Base-by-base conservation (phyloP, 2,888 invertebrate genomes). In the Microctonus brassicae region DNA sequence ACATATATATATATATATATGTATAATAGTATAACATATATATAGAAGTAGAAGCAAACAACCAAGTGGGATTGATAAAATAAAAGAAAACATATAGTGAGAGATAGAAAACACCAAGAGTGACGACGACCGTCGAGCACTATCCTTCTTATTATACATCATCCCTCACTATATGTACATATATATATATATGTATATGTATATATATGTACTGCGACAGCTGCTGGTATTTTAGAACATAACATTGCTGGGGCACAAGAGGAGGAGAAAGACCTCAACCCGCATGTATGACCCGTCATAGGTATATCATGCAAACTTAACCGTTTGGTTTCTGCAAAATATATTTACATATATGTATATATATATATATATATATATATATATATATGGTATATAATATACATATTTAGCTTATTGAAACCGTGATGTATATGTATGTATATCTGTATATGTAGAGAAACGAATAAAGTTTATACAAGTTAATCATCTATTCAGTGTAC, bases 391-490 rank as follows among this genome's bases (percentile, higher is more conserved):
- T n/a, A n/a, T n/a, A n/a, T n/a, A n/a, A n/a, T 39, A n/a, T 39
- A 39, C n/a, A 39, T n/a, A n/a, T 39, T 39, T 13, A 13, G 39
- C 39, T 39, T 13, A 39, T 39, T 39, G 39, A 11, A 39, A 76
- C 73, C 74, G 72, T 70, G 76, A 75, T 75, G 75, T 33, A 76
- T 77, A 76, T n/a, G n/a, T n/a, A n/a, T n/a, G n/a, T n/a, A n/a
- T n/a, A n/a, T n/a, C n/a, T n/a, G n/a, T n/a, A n/a, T n/a, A n/a
- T n/a, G n/a, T n/a, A n/a, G n/a, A n/a, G n/a, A n/a, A n/a, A 75
- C 72, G 76, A 75, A 75, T 76, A 78, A 76, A 76, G 73, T 75
- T 75, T 73, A n/a, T 75, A 66, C 70, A 72, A 72, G 74, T 76
- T 76, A 74, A 77, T 77, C 72, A 77, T 77, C 73, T 73, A 75